phyloP scores from a whole-genome alignment of 1,140 invertebrate genomes.

The Sinella curviseta region DNA sequence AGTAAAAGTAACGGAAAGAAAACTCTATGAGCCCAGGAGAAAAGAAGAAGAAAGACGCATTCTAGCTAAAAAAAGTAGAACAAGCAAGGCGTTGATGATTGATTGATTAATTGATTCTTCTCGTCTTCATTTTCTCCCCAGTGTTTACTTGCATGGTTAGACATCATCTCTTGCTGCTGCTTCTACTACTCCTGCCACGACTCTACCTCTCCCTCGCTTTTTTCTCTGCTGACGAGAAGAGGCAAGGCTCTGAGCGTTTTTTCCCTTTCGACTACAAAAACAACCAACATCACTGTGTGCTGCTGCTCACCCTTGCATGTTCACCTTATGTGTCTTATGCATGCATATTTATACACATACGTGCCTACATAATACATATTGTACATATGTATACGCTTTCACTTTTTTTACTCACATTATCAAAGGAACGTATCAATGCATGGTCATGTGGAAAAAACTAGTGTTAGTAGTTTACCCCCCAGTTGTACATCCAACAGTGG shows the following conservation, averaged over 20 bases:
- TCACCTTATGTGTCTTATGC: not conserved
- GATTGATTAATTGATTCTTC: slow-evolving; percentile 25
- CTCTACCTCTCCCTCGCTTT: not conserved
- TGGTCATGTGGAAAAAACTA: no score
- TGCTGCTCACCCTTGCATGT: no score
- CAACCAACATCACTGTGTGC: no score
- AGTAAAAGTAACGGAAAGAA: not conserved
- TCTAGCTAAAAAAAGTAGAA: not conserved
- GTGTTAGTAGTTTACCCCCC: no score
- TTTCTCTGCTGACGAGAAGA: not conserved
- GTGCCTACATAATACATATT: not conserved
- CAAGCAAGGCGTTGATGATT: slow-evolving; percentile 16
- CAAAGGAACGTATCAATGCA: no score
- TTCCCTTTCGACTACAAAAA: no score
- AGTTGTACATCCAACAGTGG: no score
- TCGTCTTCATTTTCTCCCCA: slow-evolving; percentile 15
- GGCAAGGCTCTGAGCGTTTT: no score
- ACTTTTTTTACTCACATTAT: no score
- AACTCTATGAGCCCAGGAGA: not conserved
- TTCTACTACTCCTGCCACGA: not conserved
- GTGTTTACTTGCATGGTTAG: slow-evolving; percentile 4
- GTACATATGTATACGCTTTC: no score
- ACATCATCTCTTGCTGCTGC: not conserved
- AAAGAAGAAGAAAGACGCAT: not conserved
- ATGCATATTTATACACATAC: not conserved